These are phyloP conservation scores for Andrena bicolor DNA, from an alignment of 2,888 invertebrate genomes.

Conservation along the genomic window DNA sequence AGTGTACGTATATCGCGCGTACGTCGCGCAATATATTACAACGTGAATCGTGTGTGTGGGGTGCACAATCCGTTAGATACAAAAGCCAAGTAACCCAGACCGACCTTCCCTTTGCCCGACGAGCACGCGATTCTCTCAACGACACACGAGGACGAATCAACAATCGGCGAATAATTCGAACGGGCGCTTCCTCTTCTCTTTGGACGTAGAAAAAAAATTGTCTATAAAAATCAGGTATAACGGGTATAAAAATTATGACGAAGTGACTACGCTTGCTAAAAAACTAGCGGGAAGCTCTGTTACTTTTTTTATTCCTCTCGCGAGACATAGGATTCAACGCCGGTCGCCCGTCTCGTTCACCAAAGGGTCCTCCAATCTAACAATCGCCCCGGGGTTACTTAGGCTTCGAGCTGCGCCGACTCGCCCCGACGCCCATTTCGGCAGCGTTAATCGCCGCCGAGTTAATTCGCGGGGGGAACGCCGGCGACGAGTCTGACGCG, in stretches of 20 bases:
- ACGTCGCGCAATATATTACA: conserved; percentile 59
- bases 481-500: conserved; percentile 26
- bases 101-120: conserved; percentile 3
- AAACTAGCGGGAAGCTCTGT: conserved; percentile 25
- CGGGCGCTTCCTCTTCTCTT: background rate
- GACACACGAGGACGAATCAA: background rate
- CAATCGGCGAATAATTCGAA: conserved; percentile 5
- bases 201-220: conserved; percentile 29
- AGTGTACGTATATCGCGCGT: conserved; percentile 70
- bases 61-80: conserved; percentile 50
- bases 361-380: background rate
- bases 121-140: background rate
- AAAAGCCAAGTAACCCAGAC: conserved; percentile 65
- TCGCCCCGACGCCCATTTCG: conserved; percentile 2
- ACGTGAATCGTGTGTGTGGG: conserved; percentile 44
- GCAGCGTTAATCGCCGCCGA: too few relatives aligned
- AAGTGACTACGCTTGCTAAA: conserved; percentile 26
- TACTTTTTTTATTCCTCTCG: background rate
- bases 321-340: background rate
- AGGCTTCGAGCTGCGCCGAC: conserved; percentile 46
- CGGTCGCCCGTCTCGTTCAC: background rate
- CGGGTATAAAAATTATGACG: conserved; percentile 59
- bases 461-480: background rate
- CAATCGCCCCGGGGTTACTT: conserved; percentile 63
- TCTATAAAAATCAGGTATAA: conserved; percentile 55